Evolutionary conservation across 2,888 invertebrate species (phyloP).

Genomic region (Parnassius mnemosyne): DNA sequence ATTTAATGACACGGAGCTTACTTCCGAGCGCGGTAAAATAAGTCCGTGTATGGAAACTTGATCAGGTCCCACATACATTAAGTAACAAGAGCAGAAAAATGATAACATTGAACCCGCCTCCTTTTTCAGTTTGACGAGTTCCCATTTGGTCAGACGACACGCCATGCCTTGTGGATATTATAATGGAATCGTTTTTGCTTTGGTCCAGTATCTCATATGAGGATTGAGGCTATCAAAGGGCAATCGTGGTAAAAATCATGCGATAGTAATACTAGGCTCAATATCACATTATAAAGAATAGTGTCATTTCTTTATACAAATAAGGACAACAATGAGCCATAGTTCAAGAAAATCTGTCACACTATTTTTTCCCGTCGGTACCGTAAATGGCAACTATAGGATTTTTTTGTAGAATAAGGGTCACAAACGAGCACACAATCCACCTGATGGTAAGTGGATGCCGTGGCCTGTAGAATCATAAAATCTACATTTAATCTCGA

Average conservation of each 20-base stretch:
- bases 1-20: not conserved
- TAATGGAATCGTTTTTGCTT: constrained; percentile 21
- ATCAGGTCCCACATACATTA: constrained; percentile 30
- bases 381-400: too few species aligned
- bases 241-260: not conserved
- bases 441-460: too few species aligned
- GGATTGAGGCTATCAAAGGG: not conserved
- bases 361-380: too few species aligned
- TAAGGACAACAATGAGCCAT: too few species aligned
- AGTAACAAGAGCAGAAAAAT: constrained; percentile 39
- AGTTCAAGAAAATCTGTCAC: too few species aligned
- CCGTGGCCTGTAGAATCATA: too few species aligned
- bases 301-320: too few species aligned
- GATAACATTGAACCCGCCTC: constrained; percentile 44
- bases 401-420: too few species aligned
- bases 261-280: too few species aligned
- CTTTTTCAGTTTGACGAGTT: constrained; percentile 37
- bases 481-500: too few species aligned
- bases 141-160: constrained; percentile 49
- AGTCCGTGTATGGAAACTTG: constrained; percentile 18
- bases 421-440: too few species aligned
- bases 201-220: not conserved
- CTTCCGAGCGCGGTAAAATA: constrained; percentile 11
- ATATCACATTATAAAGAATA: too few species aligned
- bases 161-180: constrained; percentile 10